phyloP scores from a whole-genome alignment of 2,888 invertebrate genomes.

The Himalopsyche anomala region DNA sequence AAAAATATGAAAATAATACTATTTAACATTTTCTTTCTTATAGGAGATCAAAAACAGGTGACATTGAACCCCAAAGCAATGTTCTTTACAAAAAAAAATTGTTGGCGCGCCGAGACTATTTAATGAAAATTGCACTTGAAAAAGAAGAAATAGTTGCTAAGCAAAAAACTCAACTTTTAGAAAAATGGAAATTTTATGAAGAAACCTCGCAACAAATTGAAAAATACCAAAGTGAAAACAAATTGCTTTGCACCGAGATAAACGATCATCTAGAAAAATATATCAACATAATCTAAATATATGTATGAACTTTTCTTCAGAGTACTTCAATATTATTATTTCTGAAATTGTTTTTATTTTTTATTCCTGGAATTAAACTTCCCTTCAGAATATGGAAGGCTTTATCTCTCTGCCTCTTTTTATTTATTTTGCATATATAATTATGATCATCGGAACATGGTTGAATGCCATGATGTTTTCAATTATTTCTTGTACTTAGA shows the following conservation, averaged over 20 bases:
- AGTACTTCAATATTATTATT: too few relatives aligned
- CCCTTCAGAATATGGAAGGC: too few relatives aligned
- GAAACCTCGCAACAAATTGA: not conserved
- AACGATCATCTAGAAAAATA: not conserved
- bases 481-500: too few relatives aligned
- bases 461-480: too few relatives aligned
- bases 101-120: not conserved
- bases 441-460: too few relatives aligned
- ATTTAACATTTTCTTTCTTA: not conserved
- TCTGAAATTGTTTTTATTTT: too few relatives aligned
- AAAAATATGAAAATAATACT: not conserved
- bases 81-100: not conserved
- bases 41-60: slow-evolving; percentile 7
- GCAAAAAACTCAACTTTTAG: not conserved
- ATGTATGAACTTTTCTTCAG: too few relatives aligned
- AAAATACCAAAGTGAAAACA: not conserved
- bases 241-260: slow-evolving; percentile 1
- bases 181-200: slow-evolving; percentile 14
- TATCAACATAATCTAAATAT: not conserved
- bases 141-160: not conserved
- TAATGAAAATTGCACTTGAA: not conserved
- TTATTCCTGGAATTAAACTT: too few relatives aligned
- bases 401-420: too few relatives aligned
- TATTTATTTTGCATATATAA: too few relatives aligned
- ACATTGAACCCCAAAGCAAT: not conserved